A percentile compares a stretch with the other conserved stretches of the same genome.
Conservation (phyloP, 2,888 invertebrate species). For the Heliconius aoede region DNA sequence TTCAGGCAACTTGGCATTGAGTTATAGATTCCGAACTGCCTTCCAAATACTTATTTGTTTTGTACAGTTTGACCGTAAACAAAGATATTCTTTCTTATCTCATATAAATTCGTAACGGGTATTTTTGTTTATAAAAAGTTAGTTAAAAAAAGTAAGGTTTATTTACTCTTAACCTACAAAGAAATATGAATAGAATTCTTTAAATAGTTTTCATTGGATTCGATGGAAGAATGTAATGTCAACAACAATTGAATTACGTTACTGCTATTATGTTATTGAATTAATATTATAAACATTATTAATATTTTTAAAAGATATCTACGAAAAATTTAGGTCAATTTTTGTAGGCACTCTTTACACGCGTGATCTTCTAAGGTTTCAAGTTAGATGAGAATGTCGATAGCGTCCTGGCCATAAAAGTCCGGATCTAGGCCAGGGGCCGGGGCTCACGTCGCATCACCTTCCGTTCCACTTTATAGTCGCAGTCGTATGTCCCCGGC, state of each 20-base stretch:
- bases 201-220: neutral
- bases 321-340: conserved; percentile 27
- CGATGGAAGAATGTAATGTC: neutral
- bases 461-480: conserved; percentile 73
- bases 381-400: conserved; percentile 74
- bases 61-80: conserved; percentile 76
- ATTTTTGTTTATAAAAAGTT: conserved; percentile 44
- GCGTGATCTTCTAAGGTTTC: conserved; percentile 77
- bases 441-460: conserved; percentile 67
- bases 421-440: conserved; percentile 71
- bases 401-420: conserved; percentile 79
- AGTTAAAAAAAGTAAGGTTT: no score
- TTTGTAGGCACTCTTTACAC: conserved; percentile 35
- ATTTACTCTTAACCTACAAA: conserved; percentile 31
- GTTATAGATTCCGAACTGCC: conserved; percentile 82
- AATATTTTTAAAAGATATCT: conserved; percentile 10
- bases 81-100: conserved; percentile 71
- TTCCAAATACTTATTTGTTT: conserved; percentile 81
- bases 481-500: conserved; percentile 65
- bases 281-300: neutral
- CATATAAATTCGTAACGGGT: conserved; percentile 49
- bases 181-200: conserved; percentile 28
- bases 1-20: conserved; percentile 79
- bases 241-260: neutral
- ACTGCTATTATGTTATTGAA: neutral